Base-by-base conservation (phyloP, 2,888 invertebrate genomes). In the Parnassius orleans region DNA sequence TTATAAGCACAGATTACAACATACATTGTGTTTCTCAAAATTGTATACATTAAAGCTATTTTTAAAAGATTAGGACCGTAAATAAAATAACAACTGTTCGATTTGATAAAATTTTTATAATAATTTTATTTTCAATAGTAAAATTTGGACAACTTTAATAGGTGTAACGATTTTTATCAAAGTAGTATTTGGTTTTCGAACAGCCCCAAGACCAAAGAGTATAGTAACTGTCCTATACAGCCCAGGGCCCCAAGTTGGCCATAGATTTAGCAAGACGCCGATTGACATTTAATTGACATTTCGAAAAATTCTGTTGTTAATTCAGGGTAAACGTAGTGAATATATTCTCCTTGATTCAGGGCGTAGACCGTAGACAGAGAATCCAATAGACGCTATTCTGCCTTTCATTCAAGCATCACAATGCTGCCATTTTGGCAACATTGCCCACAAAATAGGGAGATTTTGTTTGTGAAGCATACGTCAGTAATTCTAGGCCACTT, bases 231-330 rank as follows among this genome's bases (percentile, higher is more conserved):
- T n/a, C n/a, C n/a, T n/a, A n/a, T n/a, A n/a, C n/a, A n/a, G n/a
- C n/a, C n/a, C n/a, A n/a, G n/a, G n/a, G n/a, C n/a, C 19, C 19
- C 19, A 15, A 15, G 15, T 15, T 15, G 2, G 15, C 15, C 15
- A 15, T 15, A 15, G 15, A 15, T 2, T 15, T 15, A 15, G 2
- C 1, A 15, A 15, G 15, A 15, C 15, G 69, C 68, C 61, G 60
- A 60, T n/a, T 69, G 66, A 68, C 68, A 64, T 66, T 63, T 51
- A 3, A 41, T n/a, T n/a, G n/a, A n/a, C n/a, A n/a, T n/a, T n/a
- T n/a, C n/a, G n/a, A n/a, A n/a, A n/a, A n/a, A n/a, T n/a, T n/a
- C n/a, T n/a, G n/a, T n/a, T n/a, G n/a, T n/a, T n/a, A n/a, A n/a
- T n/a, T n/a, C n/a, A n/a, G n/a, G n/a, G n/a, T n/a, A n/a, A n/a